Evolutionary conservation across 2,888 invertebrate species (phyloP), one percentile per base, ranked within the genome.

Genomic region (Troides helena): DNA sequence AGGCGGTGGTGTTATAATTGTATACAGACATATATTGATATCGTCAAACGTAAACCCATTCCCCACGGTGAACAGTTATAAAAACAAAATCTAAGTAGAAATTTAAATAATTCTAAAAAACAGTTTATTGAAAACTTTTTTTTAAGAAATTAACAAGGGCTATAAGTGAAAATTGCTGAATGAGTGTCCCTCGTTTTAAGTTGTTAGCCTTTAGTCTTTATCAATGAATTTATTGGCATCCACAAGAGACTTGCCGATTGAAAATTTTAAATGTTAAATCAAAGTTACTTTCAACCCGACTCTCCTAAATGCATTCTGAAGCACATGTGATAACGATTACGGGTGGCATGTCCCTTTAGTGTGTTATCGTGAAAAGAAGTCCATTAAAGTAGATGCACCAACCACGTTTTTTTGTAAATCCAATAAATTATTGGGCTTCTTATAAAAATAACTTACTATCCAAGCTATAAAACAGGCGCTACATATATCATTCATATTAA

Each of bases 221-320:
- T 90, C 91, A 85, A 82, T 81, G 77, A 83, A 90, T 90, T 90
- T 91, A 90, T 90, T 87, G 87, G 84, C 82, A 83, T 83, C 77
- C 83, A 74, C 77, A 76, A 76, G 76, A 76, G 78, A 81, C 77
- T 79, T 81, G 81, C 80, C 78, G 84, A 83, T 81, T 85, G 80
- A 81, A 82, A 83, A 82, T 78, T 84, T 86, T 84, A 81, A 86
- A 88, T 82, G 85, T 85, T 86, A 86, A 86, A 87, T 86, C 85
- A 82, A 85, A 80, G 80, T 85, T 84, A 83, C 83, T 85, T 85
- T 84, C 77, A 85, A 86, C 82, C 83, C 83, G 85, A 81, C 73
- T 79, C 74, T 78, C 79, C 85, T 87, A 86, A 89, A 90, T 89
- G 89, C 83, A 81, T 85, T 85, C 75, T 78, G 81, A 85, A 81